Conservation (phyloP, 2,888 invertebrate genomes). For the Ennomos quercinarius region DNA sequence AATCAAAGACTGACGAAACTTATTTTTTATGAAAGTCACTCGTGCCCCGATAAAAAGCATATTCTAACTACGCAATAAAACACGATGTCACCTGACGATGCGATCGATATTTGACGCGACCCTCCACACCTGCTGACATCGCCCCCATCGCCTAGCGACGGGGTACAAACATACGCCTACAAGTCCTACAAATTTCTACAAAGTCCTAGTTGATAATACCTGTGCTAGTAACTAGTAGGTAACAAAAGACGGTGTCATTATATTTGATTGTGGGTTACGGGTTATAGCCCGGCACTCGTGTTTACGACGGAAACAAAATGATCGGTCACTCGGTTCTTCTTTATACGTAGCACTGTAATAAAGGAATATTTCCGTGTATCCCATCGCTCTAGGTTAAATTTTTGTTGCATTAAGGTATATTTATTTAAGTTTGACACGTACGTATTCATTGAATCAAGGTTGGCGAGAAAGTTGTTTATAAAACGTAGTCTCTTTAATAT, state of each 20-base stretch:
- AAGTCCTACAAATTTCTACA: neutral
- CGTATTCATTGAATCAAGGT: too few relatives aligned
- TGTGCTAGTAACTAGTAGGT: neutral
- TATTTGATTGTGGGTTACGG: constrained; percentile 11
- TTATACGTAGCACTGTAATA: too few relatives aligned
- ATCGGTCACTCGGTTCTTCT: too few relatives aligned
- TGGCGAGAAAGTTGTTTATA: too few relatives aligned
- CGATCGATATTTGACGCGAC: constrained; percentile 43
- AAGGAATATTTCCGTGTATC: too few relatives aligned
- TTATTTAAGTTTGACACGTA: too few relatives aligned
- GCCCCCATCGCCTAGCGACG: constrained; percentile 40
- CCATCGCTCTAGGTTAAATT: too few relatives aligned
- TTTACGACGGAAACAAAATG: too few relatives aligned
- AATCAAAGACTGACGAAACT: too few relatives aligned
- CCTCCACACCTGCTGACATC: constrained; percentile 38
- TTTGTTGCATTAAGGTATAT: too few relatives aligned
- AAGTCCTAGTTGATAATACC: constrained; percentile 1
- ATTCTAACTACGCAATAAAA: constrained; percentile 20
- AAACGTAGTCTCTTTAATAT: too few relatives aligned
- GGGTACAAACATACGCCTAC: constrained; percentile 38
- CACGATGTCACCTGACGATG: constrained; percentile 16
- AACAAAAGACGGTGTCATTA: constrained; percentile 4
- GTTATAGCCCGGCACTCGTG: neutral
- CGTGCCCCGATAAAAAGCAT: constrained; percentile 7
- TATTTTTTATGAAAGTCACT: neutral